phyloP scores from a whole-genome alignment of 1,140 invertebrate genomes.

The Oryctes rhinoceros region DNA sequence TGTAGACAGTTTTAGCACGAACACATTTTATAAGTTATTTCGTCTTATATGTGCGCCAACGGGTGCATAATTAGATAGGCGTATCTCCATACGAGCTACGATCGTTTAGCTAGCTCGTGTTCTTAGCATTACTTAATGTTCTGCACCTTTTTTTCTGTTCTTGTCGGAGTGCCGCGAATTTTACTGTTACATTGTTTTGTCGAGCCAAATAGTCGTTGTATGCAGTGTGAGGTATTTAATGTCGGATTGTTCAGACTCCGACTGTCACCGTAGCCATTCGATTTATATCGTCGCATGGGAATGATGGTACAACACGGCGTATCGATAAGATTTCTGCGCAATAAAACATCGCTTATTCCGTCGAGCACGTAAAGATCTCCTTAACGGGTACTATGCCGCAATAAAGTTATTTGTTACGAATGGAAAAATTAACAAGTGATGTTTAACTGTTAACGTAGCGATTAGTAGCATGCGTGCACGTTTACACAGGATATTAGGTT shows the following conservation, averaged over 20 bases:
- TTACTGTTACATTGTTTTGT: constrained; percentile 26
- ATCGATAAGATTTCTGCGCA: background rate
- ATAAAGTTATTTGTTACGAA: constrained; percentile 13
- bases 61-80: background rate
- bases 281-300: background rate
- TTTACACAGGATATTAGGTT: too few species aligned
- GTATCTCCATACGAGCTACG: background rate
- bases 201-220: background rate
- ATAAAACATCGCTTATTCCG: background rate
- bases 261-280: background rate
- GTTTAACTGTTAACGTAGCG: background rate
- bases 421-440: background rate
- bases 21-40: too few species aligned
- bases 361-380: background rate
- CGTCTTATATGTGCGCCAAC: background rate
- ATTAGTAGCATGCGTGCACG: too few species aligned
- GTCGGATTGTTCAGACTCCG: constrained; percentile 15
- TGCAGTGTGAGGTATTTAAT: constrained; percentile 7
- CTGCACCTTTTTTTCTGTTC: background rate
- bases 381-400: background rate
- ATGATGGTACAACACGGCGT: background rate
- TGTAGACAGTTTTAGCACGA: too few species aligned
- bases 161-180: background rate
- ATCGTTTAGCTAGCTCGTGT: background rate
- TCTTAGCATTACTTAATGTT: background rate